Evolutionary conservation across 2,888 invertebrate genomes (phyloP), one percentile per base, ranked within the genome.

Genomic region (Ophion obscuratus): DNA sequence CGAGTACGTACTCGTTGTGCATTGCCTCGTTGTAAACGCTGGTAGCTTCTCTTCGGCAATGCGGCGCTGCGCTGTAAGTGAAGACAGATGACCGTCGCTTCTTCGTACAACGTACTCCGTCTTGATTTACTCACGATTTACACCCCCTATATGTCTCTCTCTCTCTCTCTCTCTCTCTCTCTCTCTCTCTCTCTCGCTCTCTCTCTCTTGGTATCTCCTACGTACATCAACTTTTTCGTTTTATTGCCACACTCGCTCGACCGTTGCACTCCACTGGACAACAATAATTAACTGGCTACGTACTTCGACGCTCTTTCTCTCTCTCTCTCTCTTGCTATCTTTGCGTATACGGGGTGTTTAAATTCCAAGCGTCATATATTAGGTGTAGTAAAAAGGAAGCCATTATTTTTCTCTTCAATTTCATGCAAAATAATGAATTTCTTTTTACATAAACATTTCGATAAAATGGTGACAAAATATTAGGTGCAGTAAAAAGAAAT

Each of bases 11-110:
- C 36, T 36, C 66, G 47, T 40, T 53, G 67, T 47, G 20, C 64
- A 66, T 73, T 80, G 64, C 64, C 53, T 80, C 62, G 64, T 80
- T 62, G 31, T 59, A 62, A 78, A 70, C 57, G 66, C 75, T 67
- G 57, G 73, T 80, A 71, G 80, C 80, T n/a, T n/a, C 47, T 40
- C 78, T 31, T 61, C 47, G 53, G 71, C 24, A 77, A 73, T 71
- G 27, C 70, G 66, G 17, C 79, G 81, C 47, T 74, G 14, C 67
- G 62, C 68, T 74, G 81, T 84, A 88, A 88, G 88, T 87, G 88
- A 90, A 90, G 91, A 91, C 90, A 89, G 90, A 91, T 89, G 91
- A 91, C 90, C 89, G 87, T 88, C 88, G 89, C 87, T 90, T 86
- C 84, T 78, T 68, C 74, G 81, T 86, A 83, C 71, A 24, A 66